These are phyloP conservation scores for Mormyrus hasselquistii DNA, from an alignment of 2,797 vertebrate genomes.

Conservation along the genomic window DNA sequence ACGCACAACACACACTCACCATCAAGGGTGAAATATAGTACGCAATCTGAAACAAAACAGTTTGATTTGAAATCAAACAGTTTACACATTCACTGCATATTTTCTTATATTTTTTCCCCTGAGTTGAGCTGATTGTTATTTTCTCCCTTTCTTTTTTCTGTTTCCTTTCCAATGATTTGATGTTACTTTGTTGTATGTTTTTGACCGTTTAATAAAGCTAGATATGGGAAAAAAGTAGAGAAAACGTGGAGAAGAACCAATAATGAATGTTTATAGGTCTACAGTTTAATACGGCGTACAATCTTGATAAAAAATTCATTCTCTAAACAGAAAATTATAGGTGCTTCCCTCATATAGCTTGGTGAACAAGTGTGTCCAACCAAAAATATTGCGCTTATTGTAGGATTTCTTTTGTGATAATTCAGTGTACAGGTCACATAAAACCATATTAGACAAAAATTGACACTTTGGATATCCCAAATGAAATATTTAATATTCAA, in stretches of 20 bases:
- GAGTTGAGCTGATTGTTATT: neutral
- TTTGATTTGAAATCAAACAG: no score
- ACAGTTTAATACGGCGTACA: neutral
- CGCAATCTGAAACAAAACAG: neutral
- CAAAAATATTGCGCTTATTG: neutral
- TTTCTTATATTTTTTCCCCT: neutral
- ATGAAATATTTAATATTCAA: slow-evolving; percentile 19
- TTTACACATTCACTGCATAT: neutral
- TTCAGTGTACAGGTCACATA: neutral
- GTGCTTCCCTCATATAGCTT: neutral
- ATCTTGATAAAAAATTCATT: neutral
- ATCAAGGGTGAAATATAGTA: neutral
- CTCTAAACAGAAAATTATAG: neutral
- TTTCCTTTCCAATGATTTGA: neutral
- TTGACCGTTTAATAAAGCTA: neutral
- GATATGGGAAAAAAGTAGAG: neutral
- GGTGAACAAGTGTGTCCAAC: neutral
- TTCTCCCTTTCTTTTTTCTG: neutral
- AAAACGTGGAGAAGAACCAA: neutral
- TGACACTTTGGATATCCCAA: neutral
- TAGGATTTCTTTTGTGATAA: neutral
- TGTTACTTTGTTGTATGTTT: neutral
- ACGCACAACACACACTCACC: neutral
- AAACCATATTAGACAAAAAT: neutral
- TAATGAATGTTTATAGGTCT: neutral